Evolutionary conservation across 2,113 vertebrate species (phyloP), one percentile per base, ranked within the genome.

Genomic region (Pelusios castaneus): DNA sequence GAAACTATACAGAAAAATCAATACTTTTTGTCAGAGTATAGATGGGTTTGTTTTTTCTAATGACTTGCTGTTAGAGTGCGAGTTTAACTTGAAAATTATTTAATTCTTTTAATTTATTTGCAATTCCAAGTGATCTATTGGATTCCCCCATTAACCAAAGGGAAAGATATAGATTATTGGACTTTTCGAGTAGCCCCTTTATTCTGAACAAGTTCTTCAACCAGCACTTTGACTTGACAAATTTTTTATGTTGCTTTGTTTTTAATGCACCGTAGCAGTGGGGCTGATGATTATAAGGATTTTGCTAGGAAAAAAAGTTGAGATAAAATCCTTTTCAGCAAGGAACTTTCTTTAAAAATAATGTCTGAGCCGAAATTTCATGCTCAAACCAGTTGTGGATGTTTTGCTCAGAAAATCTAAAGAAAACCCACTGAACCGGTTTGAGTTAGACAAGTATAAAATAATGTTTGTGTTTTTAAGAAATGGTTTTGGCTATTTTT

Each of bases 201-300:
- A 38, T n/a, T 38, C 34, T n/a, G 38, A 29, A 31, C 49, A 24
- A 70, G 0, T 13, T 60, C 43, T 3, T 2, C 38, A 81, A 24
- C 14, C 58, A 34, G 13, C 54, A 16, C 52, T 89, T 89, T 82
- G n/a, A 5, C 19, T 83, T 49, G 29, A 56, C 47, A 80, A 0
- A 4, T 80, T 89, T 94, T 82, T 90, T 41, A 1, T 55, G n/a
- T 94, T 88, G 49, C 67, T 89, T 58, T 90, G 10, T 85, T 54
- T 43, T 89, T 49, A 16, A 0, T 0, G 45, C 2, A 0, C 51
- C 27, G 51, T 76, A 82, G 58, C 63, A 83, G 47, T 47, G 10
- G 47, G 47, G 47, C 47, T 47, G 47, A 47, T 56, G 51, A 13
- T 12, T 21, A 0, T 27, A 73, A 80, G 55, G 41, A 21, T 75